Evolutionary conservation across 1,140 invertebrate species (phyloP), one percentile per base, ranked within the genome.

Genomic region (Chironomus tepperi): DNA sequence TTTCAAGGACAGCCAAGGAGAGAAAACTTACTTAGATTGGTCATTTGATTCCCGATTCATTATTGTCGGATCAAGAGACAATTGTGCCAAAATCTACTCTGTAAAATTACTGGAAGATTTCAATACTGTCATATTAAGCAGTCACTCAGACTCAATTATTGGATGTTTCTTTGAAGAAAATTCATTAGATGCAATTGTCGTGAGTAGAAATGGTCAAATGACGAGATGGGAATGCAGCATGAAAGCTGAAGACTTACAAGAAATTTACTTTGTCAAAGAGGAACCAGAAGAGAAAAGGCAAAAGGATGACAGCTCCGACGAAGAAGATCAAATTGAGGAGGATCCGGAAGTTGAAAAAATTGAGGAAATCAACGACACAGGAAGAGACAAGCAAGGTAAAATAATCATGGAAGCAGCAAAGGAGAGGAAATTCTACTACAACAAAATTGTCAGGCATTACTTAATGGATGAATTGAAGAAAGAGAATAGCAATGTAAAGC

Each of bases 201-300:
- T 95, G 12, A 89, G 90, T 78, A 85, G 87, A 82, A 93, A 88
- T 80, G 88, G 88, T 2, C 87, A 87, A 76, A 77, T 96, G 0
- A 93, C 90, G 81, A 82, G 95, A n/a, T 99, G 96, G 96, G 90
- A 95, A 79, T 93, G 93, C 80, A 90, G 86, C 77, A 83, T 93
- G 73, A 87, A 90, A 74, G 83, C 89, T 3, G 86, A 88, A 57
- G 89, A 89, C 76, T 81, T 95, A 42, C 80, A 87, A 21, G 65
- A 70, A 10, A 6, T 70, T 2, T 15, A 70, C 0, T 70, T 18
- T 70, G 65, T 70, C 2, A 70, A 18, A 6, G 74, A 81, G 15
- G 77, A 84, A 77, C 75, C 80, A 73, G 79, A 84, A 21, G 80
- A 86, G 8, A 82, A 80, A 73, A 83, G 87, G 72, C 80, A 77